phyloP scores from a whole-genome alignment of 2,113 vertebrate species.

The Myiagra hebetior region DNA sequence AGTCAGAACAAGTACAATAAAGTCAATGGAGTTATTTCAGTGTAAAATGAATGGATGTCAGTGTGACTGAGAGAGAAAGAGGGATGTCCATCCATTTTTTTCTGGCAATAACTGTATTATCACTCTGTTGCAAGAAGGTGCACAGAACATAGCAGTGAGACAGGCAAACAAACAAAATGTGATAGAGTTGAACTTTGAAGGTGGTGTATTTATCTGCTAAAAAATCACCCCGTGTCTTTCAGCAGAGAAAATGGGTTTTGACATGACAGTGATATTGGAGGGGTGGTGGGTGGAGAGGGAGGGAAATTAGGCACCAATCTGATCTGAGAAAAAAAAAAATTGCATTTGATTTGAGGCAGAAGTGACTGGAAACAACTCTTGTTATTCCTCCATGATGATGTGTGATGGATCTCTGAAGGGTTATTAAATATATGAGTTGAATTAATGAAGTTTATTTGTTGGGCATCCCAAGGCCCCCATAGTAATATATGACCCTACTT shows the following conservation, averaged over 20 bases:
- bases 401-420: not conserved
- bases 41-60: slow-evolving; percentile 57
- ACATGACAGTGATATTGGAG: not conserved
- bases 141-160: not conserved
- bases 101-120: slow-evolving; percentile 49
- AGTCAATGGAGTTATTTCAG: slow-evolving; percentile 60
- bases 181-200: slow-evolving; percentile 16
- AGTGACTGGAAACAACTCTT: not conserved
- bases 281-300: not conserved
- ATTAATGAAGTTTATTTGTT: not conserved
- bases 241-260: not conserved
- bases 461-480: not conserved
- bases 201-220: slow-evolving; percentile 16
- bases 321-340: not conserved
- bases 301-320: not conserved
- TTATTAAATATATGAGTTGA: not conserved
- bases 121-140: slow-evolving; percentile 10
- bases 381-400: not conserved
- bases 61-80: slow-evolving; percentile 36
- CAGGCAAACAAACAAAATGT: slow-evolving; percentile 19
- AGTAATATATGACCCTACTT: not conserved
- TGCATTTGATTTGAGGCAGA: not conserved
- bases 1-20: slow-evolving; percentile 56
- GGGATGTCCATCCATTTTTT: slow-evolving; percentile 37
- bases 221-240: slow-evolving; percentile 27